Evolutionary conservation across 2,888 invertebrate genomes (phyloP), one percentile per base, ranked within the genome.

Genomic region (Drosophila aldrichi): DNA sequence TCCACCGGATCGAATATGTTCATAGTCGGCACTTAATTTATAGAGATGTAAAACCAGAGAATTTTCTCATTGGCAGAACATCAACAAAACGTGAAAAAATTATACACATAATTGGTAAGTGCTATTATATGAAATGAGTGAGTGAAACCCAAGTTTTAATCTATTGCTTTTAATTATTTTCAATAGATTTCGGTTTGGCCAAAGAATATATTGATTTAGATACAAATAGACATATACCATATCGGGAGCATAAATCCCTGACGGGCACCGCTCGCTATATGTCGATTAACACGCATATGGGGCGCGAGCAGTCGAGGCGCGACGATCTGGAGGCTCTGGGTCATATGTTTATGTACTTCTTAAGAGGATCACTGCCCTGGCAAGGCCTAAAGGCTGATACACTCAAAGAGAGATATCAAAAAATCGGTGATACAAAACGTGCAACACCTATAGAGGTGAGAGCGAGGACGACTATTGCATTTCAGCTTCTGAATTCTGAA

Each of bases 271-370:
- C 99, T 90, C 96, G 99, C 94, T 99, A 99, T 94, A 99, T 99
- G 99, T 99, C 99, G 94, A 99, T 99, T 94, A 99, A 99, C 94
- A 99, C 99, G 93, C 99, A 99, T 95, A 96, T 99, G 95, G 99
- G 99, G 92, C 98, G 99, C 97, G 99, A 99, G 94, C 99, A 99
- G 96, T 99, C 99, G 92, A 96, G 99, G 93, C 95, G 99, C 93
- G 99, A 99, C 94, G 99, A 99, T 94, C 95, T 99, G 93, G 99
- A 99, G 94, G 99, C 99, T 78, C 95, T 99, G 92, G 99, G 99
- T 82, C 99, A 99, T 95, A 99, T 99, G 99, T 99, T 99, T 95
- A 99, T 99, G 99, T 99, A 99, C 95, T 99, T 99, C 95, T 95
- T 99, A 94, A 96, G 99, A 91, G 99, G 99, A 91, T 98, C 98